Base-by-base conservation (phyloP, 1,140 invertebrate genomes). In the Archivesica marissinica region DNA sequence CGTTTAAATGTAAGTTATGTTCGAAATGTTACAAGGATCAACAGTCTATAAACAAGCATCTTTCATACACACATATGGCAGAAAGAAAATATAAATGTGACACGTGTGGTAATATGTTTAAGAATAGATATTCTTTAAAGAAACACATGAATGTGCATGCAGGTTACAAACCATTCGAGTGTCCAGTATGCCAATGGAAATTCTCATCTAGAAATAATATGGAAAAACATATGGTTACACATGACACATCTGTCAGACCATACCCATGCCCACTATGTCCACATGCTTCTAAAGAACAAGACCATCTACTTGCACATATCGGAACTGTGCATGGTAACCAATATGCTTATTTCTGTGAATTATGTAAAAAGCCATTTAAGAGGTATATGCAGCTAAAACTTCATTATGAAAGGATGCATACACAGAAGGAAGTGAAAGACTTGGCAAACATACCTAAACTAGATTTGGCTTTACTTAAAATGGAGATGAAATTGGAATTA, bases 271-370 rank as follows among this genome's bases (percentile, higher is more conserved):
- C 89, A 11, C 76, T 90, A 25, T 90, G 89, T 77, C 88, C 89
- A 59, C 87, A 89, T 86, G 82, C 82, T 20, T 87, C 83, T 2
- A 85, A 72, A 79, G 68, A 70, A 52, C 56, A 79, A 20, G 78
- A 85, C 6, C 86, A 90, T 74, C 86, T 90, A 11, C 54, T 90
- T 28, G 80, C 88, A 47, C 89, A 90, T 80, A 89, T 90, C 39
- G 89, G 89, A 7, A 70, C 87, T 2, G 85, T 87, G 82, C 89
- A 90, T 85, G 86, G 87, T 0, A 76, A 88, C 44, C 47, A 64
- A 4, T 89, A 87, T 82, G 87, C 88, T 28, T 90, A 88, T 79
- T 90, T 88, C 47, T 90, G 89, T 86, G 89, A 90, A 64, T 41
- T 89, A 13, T 90, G 89, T 74, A 85, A 85, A 33, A 90, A 89